phyloP scores from a whole-genome alignment of 2,113 vertebrate species.

The Procavia capensis region DNA sequence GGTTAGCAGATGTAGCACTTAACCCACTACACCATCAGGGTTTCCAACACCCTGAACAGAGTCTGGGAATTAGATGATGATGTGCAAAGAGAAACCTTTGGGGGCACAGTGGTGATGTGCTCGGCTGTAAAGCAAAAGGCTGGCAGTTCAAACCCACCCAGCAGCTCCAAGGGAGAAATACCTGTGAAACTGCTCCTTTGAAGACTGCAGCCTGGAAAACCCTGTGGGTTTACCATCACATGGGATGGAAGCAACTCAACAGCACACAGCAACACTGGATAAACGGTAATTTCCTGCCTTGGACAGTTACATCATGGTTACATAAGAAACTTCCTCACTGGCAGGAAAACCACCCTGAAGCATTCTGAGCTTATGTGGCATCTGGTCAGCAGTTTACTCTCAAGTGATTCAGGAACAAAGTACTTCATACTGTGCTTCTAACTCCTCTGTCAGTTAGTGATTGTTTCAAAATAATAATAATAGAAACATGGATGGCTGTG shows the following conservation, averaged over 20 bases:
- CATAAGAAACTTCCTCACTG: not conserved
- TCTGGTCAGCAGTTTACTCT: not conserved
- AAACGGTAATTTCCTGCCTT: not conserved
- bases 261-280: too few species aligned
- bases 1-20: too few species aligned
- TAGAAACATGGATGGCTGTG: not conserved
- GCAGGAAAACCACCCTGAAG: not conserved
- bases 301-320: not conserved
- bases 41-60: not conserved
- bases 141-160: too few species aligned
- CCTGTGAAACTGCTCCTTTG: too few species aligned
- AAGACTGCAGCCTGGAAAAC: too few species aligned
- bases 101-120: not conserved
- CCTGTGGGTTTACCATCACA: too few species aligned
- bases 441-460: not conserved
- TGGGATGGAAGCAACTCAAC: too few species aligned
- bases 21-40: too few species aligned
- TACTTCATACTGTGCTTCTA: not conserved
- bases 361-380: not conserved
- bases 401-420: not conserved
- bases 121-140: not conserved
- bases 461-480: slow-evolving; percentile 29
- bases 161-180: too few species aligned
- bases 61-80: not conserved
- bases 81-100: not conserved